phyloP scores from a whole-genome alignment of 2,888 invertebrate genomes.

The Alitta virens region DNA sequence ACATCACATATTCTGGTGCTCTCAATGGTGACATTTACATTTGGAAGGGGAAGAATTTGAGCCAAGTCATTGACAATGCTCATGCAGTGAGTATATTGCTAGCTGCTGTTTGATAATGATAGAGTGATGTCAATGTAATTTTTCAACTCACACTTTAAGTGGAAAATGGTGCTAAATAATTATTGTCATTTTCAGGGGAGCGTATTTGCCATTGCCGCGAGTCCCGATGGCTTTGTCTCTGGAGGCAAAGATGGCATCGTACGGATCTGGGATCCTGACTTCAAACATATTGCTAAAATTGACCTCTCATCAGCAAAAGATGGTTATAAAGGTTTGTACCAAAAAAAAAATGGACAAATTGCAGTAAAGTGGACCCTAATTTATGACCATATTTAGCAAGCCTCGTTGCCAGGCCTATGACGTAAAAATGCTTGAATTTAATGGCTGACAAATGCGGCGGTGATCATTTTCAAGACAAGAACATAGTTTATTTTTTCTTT shows the following conservation, averaged over 20 bases:
- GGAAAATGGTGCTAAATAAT: no score
- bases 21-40: conserved; percentile 57
- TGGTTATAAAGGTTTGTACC: conserved; percentile 49
- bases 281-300: conserved; percentile 46
- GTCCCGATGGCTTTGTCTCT: conserved; percentile 51
- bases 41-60: conserved; percentile 53
- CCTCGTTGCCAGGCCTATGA: no score
- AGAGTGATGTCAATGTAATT: background rate
- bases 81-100: conserved; percentile 51
- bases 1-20: conserved; percentile 54
- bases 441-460: no score
- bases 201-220: conserved; percentile 45
- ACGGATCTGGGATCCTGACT: conserved; percentile 53
- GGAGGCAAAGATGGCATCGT: conserved; percentile 55
- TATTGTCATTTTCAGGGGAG: conserved; percentile 39
- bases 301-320: conserved; percentile 43
- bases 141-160: no score
- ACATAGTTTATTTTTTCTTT: no score
- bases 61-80: conserved; percentile 47
- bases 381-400: no score
- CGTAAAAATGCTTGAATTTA: no score
- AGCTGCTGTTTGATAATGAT: background rate
- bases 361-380: no score
- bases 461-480: no score
- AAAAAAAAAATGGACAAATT: background rate